These are phyloP conservation scores for Catamblyrhynchus diadema DNA, from an alignment of 2,797 vertebrate species.

Conservation along the genomic window DNA sequence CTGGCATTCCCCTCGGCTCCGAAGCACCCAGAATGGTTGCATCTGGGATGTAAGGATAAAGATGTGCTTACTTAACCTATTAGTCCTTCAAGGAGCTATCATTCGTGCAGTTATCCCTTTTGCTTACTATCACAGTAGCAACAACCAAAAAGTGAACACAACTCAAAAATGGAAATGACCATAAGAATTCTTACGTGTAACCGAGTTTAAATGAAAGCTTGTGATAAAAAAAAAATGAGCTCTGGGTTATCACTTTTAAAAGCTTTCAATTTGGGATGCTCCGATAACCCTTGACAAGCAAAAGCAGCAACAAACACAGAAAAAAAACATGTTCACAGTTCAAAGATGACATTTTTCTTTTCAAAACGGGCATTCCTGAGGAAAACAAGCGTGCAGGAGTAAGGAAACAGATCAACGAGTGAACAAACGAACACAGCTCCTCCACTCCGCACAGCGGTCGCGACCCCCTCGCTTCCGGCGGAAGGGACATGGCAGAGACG, in stretches of 20 bases:
- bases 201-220: background rate
- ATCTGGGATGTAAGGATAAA: too few species aligned
- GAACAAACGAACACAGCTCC: fast-evolving
- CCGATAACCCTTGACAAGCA: background rate
- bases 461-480: background rate
- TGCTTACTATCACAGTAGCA: background rate
- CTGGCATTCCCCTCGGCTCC: background rate
- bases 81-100: background rate
- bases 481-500: fast-evolving
- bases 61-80: too few species aligned
- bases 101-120: background rate
- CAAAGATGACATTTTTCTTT: background rate
- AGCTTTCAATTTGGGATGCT: background rate
- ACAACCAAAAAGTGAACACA: background rate
- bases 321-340: fast-evolving
- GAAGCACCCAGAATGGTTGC: fast-evolving
- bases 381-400: background rate
- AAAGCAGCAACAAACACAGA: background rate
- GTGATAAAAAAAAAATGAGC: background rate
- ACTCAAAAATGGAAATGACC: background rate
- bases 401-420: background rate
- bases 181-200: background rate
- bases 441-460: fast-evolving
- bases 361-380: background rate
- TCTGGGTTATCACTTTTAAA: background rate